phyloP scores from a whole-genome alignment of 1,140 invertebrate species.

The Aphelenchoides besseyi region DNA sequence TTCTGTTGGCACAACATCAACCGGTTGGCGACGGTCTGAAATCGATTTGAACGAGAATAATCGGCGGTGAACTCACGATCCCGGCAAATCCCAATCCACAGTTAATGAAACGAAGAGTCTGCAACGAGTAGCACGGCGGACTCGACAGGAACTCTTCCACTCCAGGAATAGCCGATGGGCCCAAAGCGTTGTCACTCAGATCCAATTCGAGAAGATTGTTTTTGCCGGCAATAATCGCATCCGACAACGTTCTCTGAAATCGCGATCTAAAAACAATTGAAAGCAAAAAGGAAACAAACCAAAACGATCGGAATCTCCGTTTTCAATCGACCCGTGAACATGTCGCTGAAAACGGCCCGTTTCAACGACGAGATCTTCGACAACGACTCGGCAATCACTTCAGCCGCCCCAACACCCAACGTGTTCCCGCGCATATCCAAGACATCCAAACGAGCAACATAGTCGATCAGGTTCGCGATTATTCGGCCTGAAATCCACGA shows the following conservation, averaged over 20 bases:
- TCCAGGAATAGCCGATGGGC: conserved; percentile 86
- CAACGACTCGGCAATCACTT: conserved; percentile 51
- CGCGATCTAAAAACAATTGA: conserved; percentile 8
- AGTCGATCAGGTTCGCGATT: conserved; percentile 13
- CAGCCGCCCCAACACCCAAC: conserved; percentile 44
- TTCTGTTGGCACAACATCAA: conserved; percentile 73
- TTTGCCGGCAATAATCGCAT: conserved; percentile 75
- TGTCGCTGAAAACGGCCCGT: conserved; percentile 76
- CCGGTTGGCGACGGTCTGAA: conserved; percentile 74
- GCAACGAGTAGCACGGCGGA: conserved; percentile 74
- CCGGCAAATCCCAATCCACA: conserved; percentile 89
- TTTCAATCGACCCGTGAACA: conserved; percentile 90
- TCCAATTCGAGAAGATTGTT: conserved; percentile 81
- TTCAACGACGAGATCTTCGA: conserved; percentile 35
- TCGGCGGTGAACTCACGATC: conserved; percentile 64
- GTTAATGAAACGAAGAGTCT: conserved; percentile 83
- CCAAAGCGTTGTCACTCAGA: conserved; percentile 95
- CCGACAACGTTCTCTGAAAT: conserved; percentile 73
- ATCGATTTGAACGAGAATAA: conserved; percentile 22
- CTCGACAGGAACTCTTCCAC: conserved; percentile 80
- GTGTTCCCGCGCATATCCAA: conserved; percentile 55
- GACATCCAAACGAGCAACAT: conserved; percentile 16
- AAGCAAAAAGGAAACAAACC: conserved; percentile 65
- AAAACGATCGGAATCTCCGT: conserved; percentile 87
- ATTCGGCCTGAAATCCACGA: conserved; percentile 4